phyloP scores from a whole-genome alignment of 64 coral and sea anemone species.

The Cladopsammia gracilis region DNA sequence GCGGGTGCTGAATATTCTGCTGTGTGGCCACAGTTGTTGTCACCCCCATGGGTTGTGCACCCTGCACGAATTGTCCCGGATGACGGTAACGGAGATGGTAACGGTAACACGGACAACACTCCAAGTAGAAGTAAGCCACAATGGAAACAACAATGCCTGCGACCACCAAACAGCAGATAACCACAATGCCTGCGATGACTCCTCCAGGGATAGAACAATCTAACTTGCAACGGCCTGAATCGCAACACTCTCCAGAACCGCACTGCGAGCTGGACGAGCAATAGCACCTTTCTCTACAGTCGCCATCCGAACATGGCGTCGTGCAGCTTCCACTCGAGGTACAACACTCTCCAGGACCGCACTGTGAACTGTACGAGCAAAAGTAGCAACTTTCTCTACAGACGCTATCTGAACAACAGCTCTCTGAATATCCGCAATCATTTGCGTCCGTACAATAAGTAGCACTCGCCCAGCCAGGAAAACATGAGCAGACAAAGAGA shows the following conservation, averaged over 20 bases:
- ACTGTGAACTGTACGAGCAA: too few species aligned
- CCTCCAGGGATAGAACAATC: neutral
- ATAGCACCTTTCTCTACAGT: too few species aligned
- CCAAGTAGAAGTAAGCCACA: neutral
- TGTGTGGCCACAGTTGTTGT: neutral
- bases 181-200: neutral
- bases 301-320: too few species aligned
- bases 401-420: too few species aligned
- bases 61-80: neutral
- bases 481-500: too few species aligned
- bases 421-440: too few species aligned
- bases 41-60: neutral
- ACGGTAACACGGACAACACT: constrained; percentile 23
- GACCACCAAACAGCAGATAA: neutral
- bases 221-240: neutral
- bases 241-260: constrained; percentile 17
- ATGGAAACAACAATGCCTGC: neutral
- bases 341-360: too few species aligned
- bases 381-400: too few species aligned
- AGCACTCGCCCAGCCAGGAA: too few species aligned
- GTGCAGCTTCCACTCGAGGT: too few species aligned
- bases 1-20: neutral
- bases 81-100: neutral
- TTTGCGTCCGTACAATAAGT: too few species aligned
- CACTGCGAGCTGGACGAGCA: too few species aligned